Conservation (phyloP, 2,888 invertebrate genomes). For the Ernsta delagoae region DNA sequence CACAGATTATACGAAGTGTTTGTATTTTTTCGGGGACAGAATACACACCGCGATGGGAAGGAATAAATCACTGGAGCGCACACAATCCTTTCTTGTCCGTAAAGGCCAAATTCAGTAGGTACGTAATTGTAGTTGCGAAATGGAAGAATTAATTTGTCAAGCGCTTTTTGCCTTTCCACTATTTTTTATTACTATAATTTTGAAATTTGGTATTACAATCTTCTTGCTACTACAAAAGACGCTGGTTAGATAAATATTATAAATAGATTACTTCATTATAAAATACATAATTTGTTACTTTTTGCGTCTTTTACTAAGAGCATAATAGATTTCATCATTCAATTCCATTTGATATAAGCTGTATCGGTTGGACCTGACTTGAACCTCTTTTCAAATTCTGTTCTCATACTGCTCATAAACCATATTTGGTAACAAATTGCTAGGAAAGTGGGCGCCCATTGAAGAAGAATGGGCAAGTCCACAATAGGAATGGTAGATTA, state of each 20-base stretch:
- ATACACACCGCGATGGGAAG: slow-evolving; percentile 29
- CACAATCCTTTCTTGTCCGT: slow-evolving; percentile 19
- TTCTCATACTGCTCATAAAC: slow-evolving; percentile 9
- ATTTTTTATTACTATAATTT: not conserved
- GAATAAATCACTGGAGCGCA: slow-evolving; percentile 28
- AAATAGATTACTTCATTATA: too few relatives aligned
- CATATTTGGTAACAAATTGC: slow-evolving; percentile 29
- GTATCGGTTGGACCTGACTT: not conserved
- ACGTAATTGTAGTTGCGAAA: not conserved
- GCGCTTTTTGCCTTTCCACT: not conserved
- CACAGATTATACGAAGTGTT: slow-evolving; percentile 43
- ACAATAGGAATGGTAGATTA: slow-evolving; percentile 31
- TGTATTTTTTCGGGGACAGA: slow-evolving; percentile 38
- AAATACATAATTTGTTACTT: too few relatives aligned
- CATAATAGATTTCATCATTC: too few relatives aligned
- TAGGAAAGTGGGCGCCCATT: slow-evolving; percentile 31
- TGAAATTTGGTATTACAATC: too few relatives aligned
- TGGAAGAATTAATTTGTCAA: not conserved
- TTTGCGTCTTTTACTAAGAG: too few relatives aligned
- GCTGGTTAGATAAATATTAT: too few relatives aligned
- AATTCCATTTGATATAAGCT: not conserved
- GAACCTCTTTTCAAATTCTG: slow-evolving; percentile 8
- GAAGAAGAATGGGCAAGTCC: slow-evolving; percentile 25
- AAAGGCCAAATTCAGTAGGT: slow-evolving; percentile 4
- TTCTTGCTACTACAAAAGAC: too few relatives aligned